Evolutionary conservation across 2,888 invertebrate species (phyloP).

Genomic region (Ichneumoninae sp.): DNA sequence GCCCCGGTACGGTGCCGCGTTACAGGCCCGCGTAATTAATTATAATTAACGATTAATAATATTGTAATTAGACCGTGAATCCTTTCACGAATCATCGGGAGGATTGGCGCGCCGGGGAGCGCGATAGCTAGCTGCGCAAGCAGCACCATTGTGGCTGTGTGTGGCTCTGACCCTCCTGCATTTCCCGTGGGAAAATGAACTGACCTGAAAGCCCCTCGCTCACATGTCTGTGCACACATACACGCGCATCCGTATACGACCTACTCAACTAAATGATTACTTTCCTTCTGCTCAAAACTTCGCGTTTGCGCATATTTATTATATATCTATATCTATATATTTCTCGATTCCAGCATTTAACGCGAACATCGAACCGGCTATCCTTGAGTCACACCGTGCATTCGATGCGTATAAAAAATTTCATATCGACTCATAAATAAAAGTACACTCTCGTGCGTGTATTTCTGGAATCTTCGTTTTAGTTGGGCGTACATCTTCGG

Average conservation of each 20-base stretch:
- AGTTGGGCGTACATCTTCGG: constrained; percentile 3
- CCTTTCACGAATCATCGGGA: constrained; percentile 64
- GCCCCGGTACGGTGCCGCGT: constrained; percentile 65
- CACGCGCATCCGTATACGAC: constrained; percentile 30
- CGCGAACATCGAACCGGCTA: not conserved
- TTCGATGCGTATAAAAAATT: constrained; percentile 4
- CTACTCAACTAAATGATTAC: constrained; percentile 39
- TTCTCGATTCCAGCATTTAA: constrained; percentile 1
- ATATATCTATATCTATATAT: constrained; percentile 14
- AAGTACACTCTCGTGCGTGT: not conserved
- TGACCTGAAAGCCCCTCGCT: constrained; percentile 42
- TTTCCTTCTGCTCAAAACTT: constrained; percentile 38
- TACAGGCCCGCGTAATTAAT: constrained; percentile 75
- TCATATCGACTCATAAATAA: not conserved
- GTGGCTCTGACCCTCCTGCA: constrained; percentile 50
- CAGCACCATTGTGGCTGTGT: constrained; percentile 26
- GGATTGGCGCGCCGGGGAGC: constrained; percentile 12
- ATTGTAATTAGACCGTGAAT: constrained; percentile 72
- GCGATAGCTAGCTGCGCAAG: not conserved
- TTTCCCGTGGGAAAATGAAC: constrained; percentile 61
- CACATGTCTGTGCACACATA: constrained; percentile 17
- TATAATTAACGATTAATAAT: constrained; percentile 83
- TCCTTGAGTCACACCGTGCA: not conserved
- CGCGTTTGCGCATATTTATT: constrained; percentile 3
- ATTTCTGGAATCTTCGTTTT: constrained; percentile 2